Conservation (phyloP, 2,113 vertebrate genomes). For the Chionomys nivalis region DNA sequence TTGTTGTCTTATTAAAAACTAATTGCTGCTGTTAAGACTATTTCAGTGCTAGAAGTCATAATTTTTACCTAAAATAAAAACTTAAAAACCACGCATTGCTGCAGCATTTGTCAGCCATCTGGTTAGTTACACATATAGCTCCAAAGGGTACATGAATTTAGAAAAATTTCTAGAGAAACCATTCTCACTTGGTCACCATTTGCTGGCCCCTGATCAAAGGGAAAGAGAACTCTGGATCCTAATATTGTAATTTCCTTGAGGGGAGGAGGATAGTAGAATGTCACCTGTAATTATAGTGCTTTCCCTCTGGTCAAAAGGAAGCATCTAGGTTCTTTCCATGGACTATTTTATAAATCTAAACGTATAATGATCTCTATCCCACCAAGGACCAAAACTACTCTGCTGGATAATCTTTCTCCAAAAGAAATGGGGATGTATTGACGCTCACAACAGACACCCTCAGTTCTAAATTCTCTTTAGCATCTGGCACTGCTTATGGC, state of each 20-base stretch:
- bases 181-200: conserved; percentile 13
- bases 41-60: conserved; percentile 4
- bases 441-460: not conserved
- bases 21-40: not conserved
- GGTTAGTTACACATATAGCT: conserved; percentile 11
- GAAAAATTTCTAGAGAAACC: conserved; percentile 59
- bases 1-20: conserved; percentile 14
- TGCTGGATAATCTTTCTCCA: not conserved
- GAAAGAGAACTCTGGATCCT: not conserved
- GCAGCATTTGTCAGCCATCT: conserved; percentile 25
- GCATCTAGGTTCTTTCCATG: not conserved
- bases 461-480: conserved; percentile 10
- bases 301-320: not conserved
- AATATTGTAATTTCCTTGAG: not conserved
- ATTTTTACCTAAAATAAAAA: conserved; percentile 50
- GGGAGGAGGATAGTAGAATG: rapidly evolving
- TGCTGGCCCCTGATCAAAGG: not conserved
- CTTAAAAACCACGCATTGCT: not conserved
- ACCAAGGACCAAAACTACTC: not conserved
- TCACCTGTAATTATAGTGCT: not conserved
- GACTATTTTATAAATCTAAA: conserved; percentile 27
- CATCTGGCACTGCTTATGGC: not conserved
- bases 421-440: not conserved
- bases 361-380: not conserved
- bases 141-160: not conserved